These are phyloP conservation scores for Hippocampus guttulatus DNA, from an alignment of 2,113 vertebrate genomes.

Conservation along the genomic window DNA sequence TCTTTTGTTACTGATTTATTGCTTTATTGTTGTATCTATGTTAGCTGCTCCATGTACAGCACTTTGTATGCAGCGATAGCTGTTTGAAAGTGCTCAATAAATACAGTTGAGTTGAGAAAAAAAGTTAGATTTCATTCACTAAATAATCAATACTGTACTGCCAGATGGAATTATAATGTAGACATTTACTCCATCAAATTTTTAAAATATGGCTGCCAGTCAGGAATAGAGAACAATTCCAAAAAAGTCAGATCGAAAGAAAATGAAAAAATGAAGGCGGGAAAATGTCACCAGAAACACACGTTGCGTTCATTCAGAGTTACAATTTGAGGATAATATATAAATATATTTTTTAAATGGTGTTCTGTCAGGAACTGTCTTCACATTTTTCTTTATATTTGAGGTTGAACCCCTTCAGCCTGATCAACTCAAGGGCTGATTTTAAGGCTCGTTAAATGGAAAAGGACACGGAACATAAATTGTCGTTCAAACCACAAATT, in stretches of 20 bases:
- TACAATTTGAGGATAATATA: no score
- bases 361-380: no score
- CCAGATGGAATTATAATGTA: neutral
- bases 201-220: neutral
- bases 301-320: neutral
- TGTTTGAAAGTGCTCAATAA: no score
- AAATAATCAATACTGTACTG: neutral
- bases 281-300: neutral
- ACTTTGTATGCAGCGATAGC: no score
- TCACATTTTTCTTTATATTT: no score
- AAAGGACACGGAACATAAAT: neutral
- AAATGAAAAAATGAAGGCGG: neutral
- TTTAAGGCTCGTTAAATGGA: neutral
- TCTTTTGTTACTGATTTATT: no score
- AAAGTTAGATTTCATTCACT: neutral
- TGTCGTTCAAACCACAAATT: neutral
- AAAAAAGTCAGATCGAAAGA: no score
- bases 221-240: neutral
- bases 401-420: no score
- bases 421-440: neutral
- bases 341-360: no score
- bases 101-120: no score
- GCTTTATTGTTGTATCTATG: no score
- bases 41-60: no score
- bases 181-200: neutral